Conservation (phyloP, 2,888 invertebrate genomes). For the Caenorhabditis virilis region DNA sequence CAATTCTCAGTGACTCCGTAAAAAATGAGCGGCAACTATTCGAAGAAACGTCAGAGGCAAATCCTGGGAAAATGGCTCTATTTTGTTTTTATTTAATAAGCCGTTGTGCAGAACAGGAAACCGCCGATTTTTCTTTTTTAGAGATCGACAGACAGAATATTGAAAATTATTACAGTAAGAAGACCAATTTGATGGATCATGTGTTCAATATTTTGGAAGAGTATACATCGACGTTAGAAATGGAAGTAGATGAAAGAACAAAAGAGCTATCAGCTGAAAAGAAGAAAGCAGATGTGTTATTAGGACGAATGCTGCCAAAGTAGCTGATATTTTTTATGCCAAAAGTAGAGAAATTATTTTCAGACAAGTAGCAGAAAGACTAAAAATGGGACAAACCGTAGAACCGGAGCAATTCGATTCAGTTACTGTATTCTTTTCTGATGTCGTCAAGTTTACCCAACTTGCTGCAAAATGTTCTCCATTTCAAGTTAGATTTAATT, state of each 20-base stretch:
- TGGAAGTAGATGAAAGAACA: constrained; percentile 57
- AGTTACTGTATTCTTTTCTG: constrained; percentile 65
- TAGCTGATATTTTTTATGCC: too few relatives aligned
- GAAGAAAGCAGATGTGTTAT: constrained; percentile 59
- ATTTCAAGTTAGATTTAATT: constrained; percentile 49
- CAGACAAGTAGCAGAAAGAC: constrained; percentile 62
- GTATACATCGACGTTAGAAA: constrained; percentile 59
- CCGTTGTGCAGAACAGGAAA: too few relatives aligned
- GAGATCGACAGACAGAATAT: too few relatives aligned
- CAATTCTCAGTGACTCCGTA: too few relatives aligned
- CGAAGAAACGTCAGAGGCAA: too few relatives aligned
- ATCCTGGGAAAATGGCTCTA: too few relatives aligned
- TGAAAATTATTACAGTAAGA: too few relatives aligned
- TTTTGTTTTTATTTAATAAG: too few relatives aligned
- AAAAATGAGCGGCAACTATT: too few relatives aligned
- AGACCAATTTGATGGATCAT: constrained; percentile 63
- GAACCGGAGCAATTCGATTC: constrained; percentile 63
- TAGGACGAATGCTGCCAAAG: constrained; percentile 61
- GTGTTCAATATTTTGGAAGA: constrained; percentile 64
- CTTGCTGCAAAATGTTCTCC: constrained; percentile 61
- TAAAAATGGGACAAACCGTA: constrained; percentile 62
- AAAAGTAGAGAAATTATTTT: too few relatives aligned
- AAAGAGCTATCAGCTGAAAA: constrained; percentile 59
- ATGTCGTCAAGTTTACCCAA: constrained; percentile 63
- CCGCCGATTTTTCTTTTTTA: too few relatives aligned